Conservation (phyloP, 2,888 invertebrate species). For the Mesorhabditis sp. region DNA sequence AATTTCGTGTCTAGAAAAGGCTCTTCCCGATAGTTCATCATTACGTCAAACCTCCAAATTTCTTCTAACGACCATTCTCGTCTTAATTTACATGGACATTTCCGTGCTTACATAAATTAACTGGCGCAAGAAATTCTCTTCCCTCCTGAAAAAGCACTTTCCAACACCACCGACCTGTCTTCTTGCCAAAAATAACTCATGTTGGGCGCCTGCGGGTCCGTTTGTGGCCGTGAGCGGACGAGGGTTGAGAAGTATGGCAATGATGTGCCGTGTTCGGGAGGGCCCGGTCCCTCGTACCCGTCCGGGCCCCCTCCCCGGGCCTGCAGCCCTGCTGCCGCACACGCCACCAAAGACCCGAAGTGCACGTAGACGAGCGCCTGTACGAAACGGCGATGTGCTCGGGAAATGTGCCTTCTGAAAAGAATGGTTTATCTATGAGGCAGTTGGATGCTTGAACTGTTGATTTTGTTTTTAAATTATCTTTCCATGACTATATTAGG, state of each 20-base stretch:
- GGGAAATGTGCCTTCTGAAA: constrained; percentile 4
- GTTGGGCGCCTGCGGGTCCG: constrained; percentile 2
- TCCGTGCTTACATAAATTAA: too few species aligned
- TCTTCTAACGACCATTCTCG: too few species aligned
- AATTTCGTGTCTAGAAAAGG: too few species aligned
- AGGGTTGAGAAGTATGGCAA: background rate
- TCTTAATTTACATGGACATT: too few species aligned
- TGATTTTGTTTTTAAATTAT: too few species aligned
- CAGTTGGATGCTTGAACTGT: too few species aligned
- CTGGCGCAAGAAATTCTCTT: too few species aligned
- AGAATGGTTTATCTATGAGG: background rate
- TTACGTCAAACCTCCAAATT: too few species aligned
- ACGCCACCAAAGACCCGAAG: constrained; percentile 24
- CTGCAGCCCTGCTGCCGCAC: constrained; percentile 16
- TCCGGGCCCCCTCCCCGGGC: background rate
- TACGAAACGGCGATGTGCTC: constrained; percentile 5
- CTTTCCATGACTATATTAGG: too few species aligned
- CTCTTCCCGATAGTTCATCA: too few species aligned
- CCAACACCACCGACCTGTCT: background rate
- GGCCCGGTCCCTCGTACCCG: constrained; percentile 3
- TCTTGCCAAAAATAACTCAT: constrained; percentile 6
- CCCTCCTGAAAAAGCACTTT: too few species aligned
- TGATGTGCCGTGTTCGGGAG: background rate
- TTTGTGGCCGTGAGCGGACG: constrained; percentile 5
- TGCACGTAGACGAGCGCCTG: constrained; percentile 20